A percentile compares a stretch with the other conserved stretches of the same genome.
Evolutionary conservation across 1,140 invertebrate genomes (phyloP).

Genomic region (Eupristina koningsbergeri): DNA sequence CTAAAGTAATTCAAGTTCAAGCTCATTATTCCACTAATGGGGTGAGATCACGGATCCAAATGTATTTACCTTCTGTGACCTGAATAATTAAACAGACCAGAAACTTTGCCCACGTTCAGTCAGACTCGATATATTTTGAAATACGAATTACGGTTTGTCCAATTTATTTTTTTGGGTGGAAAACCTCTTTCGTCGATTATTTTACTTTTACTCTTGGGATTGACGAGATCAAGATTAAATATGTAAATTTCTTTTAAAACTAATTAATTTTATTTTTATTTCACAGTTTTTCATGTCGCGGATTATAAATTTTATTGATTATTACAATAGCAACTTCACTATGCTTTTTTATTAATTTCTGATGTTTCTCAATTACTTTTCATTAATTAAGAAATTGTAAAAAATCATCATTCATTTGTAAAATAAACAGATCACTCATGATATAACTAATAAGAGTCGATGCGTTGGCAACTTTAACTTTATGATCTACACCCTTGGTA

Average conservation of each 20-base stretch:
- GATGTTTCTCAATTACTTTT: too few relatives aligned
- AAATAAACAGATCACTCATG: background rate
- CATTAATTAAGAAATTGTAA: background rate
- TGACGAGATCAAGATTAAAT: too few relatives aligned
- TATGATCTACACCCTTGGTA: too few relatives aligned
- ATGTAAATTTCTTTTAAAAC: background rate
- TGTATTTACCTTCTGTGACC: constrained; percentile 31
- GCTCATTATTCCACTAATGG: constrained; percentile 39
- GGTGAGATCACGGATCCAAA: background rate
- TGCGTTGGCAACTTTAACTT: too few relatives aligned
- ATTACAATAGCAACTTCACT: background rate
- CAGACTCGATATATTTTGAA: background rate
- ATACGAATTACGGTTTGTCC: background rate
- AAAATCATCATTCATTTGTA: background rate
- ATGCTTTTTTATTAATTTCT: background rate
- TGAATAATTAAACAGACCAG: constrained; percentile 8
- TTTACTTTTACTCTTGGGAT: background rate
- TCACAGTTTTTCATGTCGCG: background rate
- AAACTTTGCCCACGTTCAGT: background rate
- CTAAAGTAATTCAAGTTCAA: constrained; percentile 12
- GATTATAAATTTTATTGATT: background rate
- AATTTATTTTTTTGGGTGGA: background rate
- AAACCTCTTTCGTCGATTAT: background rate
- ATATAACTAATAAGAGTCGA: background rate
- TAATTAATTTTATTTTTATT: background rate